These are phyloP conservation scores for Labeo rohita DNA, from an alignment of 2,113 vertebrate genomes.

Conservation along the genomic window DNA sequence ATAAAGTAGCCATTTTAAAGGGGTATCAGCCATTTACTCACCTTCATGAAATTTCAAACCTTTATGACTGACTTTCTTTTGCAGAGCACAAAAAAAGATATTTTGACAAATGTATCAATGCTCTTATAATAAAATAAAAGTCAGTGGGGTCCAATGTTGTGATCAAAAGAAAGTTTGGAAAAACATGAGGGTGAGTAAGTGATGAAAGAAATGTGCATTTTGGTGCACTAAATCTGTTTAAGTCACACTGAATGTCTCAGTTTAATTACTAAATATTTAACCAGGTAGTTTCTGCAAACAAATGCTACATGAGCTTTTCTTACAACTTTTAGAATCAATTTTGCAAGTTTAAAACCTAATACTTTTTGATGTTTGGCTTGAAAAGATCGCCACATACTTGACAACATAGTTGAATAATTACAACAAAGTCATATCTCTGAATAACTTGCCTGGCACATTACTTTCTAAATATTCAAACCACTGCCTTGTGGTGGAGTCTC, in stretches of 20 bases:
- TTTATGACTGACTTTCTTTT: no score
- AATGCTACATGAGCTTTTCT: neutral
- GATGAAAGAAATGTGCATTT: neutral
- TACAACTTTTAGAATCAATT: neutral
- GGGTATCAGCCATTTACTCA: neutral
- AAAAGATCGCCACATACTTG: no score
- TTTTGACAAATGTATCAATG: no score
- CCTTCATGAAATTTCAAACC: no score
- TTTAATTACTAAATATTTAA: neutral
- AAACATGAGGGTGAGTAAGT: neutral
- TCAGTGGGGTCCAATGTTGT: no score
- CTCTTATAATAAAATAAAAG: no score
- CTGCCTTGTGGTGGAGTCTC: constrained; percentile 14
- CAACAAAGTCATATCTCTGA: neutral
- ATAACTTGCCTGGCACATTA: neutral
- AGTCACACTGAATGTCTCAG: neutral
- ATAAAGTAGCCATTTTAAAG: no score
- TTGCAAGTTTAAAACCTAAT: neutral
- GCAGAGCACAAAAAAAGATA: no score
- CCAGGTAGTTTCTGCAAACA: neutral
- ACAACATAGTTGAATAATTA: no score
- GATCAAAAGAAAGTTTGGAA: no score
- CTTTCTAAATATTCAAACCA: neutral
- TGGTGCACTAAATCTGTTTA: neutral
- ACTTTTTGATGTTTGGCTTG: neutral